Evolutionary conservation across 2,888 invertebrate genomes (phyloP).

Genomic region (Drosophila stalkeri): DNA sequence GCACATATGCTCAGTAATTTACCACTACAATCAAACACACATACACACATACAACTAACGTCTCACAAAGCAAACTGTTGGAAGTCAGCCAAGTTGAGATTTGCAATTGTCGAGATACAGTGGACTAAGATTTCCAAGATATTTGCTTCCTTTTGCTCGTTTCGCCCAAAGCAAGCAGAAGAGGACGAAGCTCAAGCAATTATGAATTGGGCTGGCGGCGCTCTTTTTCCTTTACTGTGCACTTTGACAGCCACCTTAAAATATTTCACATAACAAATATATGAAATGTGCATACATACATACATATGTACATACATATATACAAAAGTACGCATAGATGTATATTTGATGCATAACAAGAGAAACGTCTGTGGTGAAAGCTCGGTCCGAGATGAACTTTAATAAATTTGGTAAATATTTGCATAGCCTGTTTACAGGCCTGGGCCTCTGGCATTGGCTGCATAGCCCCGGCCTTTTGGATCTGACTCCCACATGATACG

Average conservation of each 20-base stretch:
- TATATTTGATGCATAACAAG: conserved; percentile 44
- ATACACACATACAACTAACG: not conserved
- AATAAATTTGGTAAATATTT: conserved; percentile 73
- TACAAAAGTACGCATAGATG: conserved; percentile 14
- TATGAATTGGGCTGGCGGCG: conserved; percentile 48
- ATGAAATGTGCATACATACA: conserved; percentile 9
- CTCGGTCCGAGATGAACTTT: conserved; percentile 61
- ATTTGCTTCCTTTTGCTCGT: conserved; percentile 24
- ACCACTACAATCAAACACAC: conserved; percentile 18
- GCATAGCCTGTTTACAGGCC: conserved; percentile 67
- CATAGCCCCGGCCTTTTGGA: conserved; percentile 16
- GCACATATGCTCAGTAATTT: conserved; percentile 26
- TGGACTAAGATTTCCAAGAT: conserved; percentile 26
- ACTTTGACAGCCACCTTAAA: conserved; percentile 46
- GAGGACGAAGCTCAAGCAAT: conserved; percentile 49
- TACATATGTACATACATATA: not conserved
- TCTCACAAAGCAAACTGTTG: conserved; percentile 47
- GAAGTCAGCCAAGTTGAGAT: conserved; percentile 48
- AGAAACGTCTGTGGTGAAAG: conserved; percentile 22
- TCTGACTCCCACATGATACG: conserved; percentile 51
- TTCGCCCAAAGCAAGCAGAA: conserved; percentile 10
- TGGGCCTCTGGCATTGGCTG: conserved; percentile 52
- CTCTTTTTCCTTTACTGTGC: conserved; percentile 36
- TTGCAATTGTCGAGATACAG: conserved; percentile 48
- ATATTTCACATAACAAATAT: conserved; percentile 18